Percentiles rank a stretch among this genome's conserved stretches.
Conservation (phyloP, 2,113 vertebrate genomes). For the Entelurus aequoreus region DNA sequence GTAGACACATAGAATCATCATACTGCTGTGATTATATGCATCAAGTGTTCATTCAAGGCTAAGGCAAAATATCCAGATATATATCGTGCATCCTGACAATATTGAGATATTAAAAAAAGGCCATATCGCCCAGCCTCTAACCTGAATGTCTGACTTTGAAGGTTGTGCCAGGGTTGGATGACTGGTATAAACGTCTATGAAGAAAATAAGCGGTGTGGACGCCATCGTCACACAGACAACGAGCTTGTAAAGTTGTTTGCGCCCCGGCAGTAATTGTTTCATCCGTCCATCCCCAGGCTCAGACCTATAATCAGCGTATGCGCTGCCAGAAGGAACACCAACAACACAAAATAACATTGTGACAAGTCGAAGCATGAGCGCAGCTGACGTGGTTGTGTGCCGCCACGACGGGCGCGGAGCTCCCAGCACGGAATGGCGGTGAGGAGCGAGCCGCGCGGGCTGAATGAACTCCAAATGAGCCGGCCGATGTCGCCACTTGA, state of each 20-base stretch:
- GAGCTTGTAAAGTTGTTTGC: slow-evolving; percentile 16
- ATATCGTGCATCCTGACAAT: too few species aligned
- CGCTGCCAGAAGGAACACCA: slow-evolving; percentile 16
- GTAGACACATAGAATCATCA: too few species aligned
- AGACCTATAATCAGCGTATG: slow-evolving; percentile 16
- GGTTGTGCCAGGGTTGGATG: too few species aligned
- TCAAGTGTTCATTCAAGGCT: too few species aligned
- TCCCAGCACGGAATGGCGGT: slow-evolving; percentile 28
- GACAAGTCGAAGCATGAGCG: slow-evolving; percentile 17
- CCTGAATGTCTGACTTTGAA: too few species aligned
- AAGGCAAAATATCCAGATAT: too few species aligned
- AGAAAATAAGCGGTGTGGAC: slow-evolving; percentile 23
- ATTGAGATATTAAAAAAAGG: too few species aligned
- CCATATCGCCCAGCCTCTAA: too few species aligned
- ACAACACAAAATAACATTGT: slow-evolving; percentile 13
- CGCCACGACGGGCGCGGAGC: background rate
- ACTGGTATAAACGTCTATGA: background rate
- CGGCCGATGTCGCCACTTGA: slow-evolving; percentile 24
- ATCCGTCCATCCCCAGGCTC: slow-evolving; percentile 5
- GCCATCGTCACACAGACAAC: slow-evolving; percentile 10
- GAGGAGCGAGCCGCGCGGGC: slow-evolving; percentile 15
- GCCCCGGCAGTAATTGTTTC: slow-evolving; percentile 16
- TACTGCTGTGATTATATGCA: too few species aligned
- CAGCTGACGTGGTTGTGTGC: background rate
- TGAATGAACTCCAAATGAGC: slow-evolving; percentile 17